A percentile compares a stretch with the other conserved stretches of the same genome.
Conservation (phyloP, 2,888 invertebrate genomes). For the Epinotia ramella region DNA sequence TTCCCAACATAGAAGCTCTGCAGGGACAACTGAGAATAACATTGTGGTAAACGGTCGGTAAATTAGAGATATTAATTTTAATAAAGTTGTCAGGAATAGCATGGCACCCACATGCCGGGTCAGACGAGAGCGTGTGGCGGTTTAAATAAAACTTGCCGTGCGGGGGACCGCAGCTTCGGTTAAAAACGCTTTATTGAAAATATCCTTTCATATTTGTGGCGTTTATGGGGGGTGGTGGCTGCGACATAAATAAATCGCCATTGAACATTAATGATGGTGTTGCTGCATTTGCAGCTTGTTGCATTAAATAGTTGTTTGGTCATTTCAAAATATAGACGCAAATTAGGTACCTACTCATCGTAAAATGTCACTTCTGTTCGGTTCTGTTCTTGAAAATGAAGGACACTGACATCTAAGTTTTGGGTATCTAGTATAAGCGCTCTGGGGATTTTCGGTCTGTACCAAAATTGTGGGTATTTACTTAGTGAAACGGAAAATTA, state of each 20-base stretch:
- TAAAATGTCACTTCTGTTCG: neutral
- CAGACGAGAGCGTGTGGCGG: conserved; percentile 33
- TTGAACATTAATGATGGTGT: conserved; percentile 6
- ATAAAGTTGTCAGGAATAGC: conserved; percentile 43
- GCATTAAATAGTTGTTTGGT: neutral
- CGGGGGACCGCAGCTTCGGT: conserved; percentile 46
- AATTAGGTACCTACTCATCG: neutral
- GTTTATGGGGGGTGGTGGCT: conserved; percentile 38
- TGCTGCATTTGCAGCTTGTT: neutral
- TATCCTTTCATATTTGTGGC: conserved; percentile 41
- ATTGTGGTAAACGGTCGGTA: conserved; percentile 35
- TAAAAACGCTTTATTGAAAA: conserved; percentile 44
- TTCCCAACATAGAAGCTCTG: conserved; percentile 37
- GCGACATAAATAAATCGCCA: conserved; percentile 19
- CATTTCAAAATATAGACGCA: neutral
- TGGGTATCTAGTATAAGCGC: too few species aligned
- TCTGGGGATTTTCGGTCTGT: too few species aligned
- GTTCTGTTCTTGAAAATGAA: too few species aligned
- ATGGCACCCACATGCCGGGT: conserved; percentile 44
- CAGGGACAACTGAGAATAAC: conserved; percentile 23
- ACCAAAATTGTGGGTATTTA: too few species aligned
- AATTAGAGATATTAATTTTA: conserved; percentile 45
- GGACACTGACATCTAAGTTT: too few species aligned
- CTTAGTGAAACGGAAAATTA: too few species aligned
- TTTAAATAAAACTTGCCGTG: conserved; percentile 43